Evolutionary conservation across 2,113 vertebrate genomes (phyloP).

Genomic region (Hippocampus guttulatus): DNA sequence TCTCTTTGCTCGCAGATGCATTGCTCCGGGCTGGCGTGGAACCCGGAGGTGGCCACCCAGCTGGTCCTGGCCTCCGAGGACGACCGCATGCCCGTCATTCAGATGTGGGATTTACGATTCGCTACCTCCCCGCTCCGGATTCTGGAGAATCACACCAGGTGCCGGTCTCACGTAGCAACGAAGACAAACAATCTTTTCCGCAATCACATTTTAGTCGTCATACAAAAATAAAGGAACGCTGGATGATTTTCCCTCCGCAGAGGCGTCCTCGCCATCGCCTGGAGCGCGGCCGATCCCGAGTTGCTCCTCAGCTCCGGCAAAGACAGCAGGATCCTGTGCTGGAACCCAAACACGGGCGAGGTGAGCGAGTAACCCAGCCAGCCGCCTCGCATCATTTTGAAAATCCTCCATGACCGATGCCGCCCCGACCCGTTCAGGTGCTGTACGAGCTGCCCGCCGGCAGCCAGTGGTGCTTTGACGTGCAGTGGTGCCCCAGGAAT

Average conservation of each 20-base stretch:
- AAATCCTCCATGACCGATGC: background rate
- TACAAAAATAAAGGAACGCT: too few species aligned
- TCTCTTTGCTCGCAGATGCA: constrained; percentile 79
- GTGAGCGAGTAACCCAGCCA: constrained; percentile 52
- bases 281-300: constrained; percentile 92
- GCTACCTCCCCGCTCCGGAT: constrained; percentile 91
- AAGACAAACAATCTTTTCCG: background rate
- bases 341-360: constrained; percentile 92
- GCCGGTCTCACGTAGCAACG: background rate
- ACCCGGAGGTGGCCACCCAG: constrained; percentile 95
- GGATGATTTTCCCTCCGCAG: constrained; percentile 48
- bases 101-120: constrained; percentile 97
- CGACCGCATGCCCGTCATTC: constrained; percentile 90
- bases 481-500: constrained; percentile 97
- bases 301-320: constrained; percentile 93
- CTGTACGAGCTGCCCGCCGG: constrained; percentile 89
- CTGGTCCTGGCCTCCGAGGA: constrained; percentile 92
- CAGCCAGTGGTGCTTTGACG: constrained; percentile 96
- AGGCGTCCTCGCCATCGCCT: constrained; percentile 88
- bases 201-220: too few species aligned
- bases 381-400: background rate
- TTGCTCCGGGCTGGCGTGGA: constrained; percentile 93
- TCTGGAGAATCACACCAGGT: constrained; percentile 92
- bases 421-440: constrained; percentile 66
- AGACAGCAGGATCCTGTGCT: constrained; percentile 93